Base-by-base conservation (phyloP, 2,797 vertebrate genomes). In the Anguilla marmorata region DNA sequence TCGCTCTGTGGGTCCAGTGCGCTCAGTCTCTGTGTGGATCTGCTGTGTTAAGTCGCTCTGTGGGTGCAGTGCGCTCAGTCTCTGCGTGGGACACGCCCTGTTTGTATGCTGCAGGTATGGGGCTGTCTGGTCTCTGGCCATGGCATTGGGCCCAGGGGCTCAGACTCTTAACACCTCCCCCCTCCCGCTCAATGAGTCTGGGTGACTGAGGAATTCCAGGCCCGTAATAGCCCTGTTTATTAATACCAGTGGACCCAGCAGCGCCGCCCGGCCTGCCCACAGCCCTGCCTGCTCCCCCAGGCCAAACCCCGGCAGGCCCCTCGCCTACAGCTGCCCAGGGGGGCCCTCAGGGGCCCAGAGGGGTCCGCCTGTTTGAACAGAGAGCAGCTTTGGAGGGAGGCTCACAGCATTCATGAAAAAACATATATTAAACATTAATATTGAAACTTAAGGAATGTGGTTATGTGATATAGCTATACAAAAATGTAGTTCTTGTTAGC, bases 211-310 rank as follows among this genome's bases (percentile, higher is more conserved):
- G 86, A 87, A 90, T 90, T 88, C 86, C 87, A 85, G 87, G 58
- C 83, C 85, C 72, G 58, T 86, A 87, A 89, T 90, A 87, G 76
- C 89, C 84, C 85, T 80, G 85, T 86, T 88, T 88, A 89, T 90
- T 85, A 84, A 85, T 85, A 84, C 63, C 58, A 56, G 79, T 69
- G 27, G n/a, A 50, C 58, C 41, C 9, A 52, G 24, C 41, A 87
- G 30, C 21, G 27, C 83, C 37, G 41, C 16, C 60, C 58, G 27
- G 19, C 33, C 56, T 33, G 33, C 52, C 84, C 54, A 30, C 14
- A 21, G 27, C 56, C 1, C 19, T 37, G 0, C 21, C 52, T 41
- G 50, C 50, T 56, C 30, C 52, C 54, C 52, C 50, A 58, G 54
- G 83, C n/a, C 84, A 85, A 60, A 7, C 54, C 9, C 1, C 7